Percentiles rank a stretch among this genome's conserved stretches.
These are phyloP conservation scores for Myzus persicae DNA, from an alignment of 1,140 invertebrate species.

Conservation along the genomic window DNA sequence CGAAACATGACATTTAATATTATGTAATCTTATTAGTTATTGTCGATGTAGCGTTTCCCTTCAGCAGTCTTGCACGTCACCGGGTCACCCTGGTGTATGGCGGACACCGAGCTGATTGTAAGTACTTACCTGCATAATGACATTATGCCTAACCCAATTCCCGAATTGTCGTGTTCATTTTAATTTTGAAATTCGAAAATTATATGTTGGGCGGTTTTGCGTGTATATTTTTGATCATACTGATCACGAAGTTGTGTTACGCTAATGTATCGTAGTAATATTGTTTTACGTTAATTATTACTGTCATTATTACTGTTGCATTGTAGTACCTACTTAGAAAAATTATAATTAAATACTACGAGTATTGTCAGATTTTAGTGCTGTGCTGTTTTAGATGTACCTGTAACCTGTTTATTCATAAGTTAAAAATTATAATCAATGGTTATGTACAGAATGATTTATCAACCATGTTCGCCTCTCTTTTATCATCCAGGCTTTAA, in stretches of 20 bases:
- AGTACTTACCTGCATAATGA: background rate
- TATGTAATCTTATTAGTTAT: conserved; percentile 15
- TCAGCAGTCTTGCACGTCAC: background rate
- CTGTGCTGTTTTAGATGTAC: background rate
- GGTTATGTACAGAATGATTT: background rate
- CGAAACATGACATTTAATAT: background rate
- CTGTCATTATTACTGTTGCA: background rate
- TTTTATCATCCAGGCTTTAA: too few relatives aligned
- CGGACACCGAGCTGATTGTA: background rate
- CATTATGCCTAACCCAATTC: background rate
- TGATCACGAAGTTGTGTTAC: background rate
- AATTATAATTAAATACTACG: background rate
- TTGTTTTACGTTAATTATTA: background rate
- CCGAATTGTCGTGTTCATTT: background rate
- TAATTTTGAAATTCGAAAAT: background rate
- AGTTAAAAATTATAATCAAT: background rate
- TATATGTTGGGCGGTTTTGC: too few relatives aligned
- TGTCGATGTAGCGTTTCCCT: background rate
- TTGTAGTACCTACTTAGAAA: background rate
- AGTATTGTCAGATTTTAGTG: background rate
- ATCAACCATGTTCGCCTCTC: too few relatives aligned
- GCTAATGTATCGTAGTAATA: background rate
- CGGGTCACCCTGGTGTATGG: background rate
- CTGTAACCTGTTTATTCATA: too few relatives aligned
- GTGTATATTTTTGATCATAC: background rate